phyloP scores from a whole-genome alignment of 1,140 invertebrate species.

The Drosophila santomea region DNA sequence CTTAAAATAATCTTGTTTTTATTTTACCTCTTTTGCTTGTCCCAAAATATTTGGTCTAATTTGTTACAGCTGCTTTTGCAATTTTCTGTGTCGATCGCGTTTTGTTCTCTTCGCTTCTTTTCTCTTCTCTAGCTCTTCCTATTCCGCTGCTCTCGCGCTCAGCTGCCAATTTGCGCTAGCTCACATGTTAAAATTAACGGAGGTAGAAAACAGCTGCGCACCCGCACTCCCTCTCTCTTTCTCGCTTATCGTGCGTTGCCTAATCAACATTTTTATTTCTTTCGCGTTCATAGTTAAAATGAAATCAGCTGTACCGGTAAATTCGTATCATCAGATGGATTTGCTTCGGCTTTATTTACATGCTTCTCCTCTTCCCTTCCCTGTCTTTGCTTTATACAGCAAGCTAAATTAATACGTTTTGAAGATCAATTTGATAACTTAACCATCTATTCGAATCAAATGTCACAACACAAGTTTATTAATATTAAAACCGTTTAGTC shows the following conservation, averaged over 20 bases:
- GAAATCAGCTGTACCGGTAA: conserved; percentile 81
- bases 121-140: not conserved
- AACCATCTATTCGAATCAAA: not conserved
- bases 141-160: conserved; percentile 3
- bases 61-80: conserved; percentile 37
- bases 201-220: conserved; percentile 63
- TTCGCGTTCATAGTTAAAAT: conserved; percentile 54
- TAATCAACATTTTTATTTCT: conserved; percentile 61
- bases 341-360: conserved; percentile 33
- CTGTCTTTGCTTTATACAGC: not conserved
- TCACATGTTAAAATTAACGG: conserved; percentile 41
- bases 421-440: not conserved
- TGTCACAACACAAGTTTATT: not conserved
- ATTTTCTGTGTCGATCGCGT: conserved; percentile 33
- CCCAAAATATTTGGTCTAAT: conserved; percentile 18
- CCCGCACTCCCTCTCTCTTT: conserved; percentile 10
- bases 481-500: too few relatives aligned
- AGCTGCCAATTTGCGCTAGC: conserved; percentile 29
- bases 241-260: conserved; percentile 61
- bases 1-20: not conserved
- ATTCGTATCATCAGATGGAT: conserved; percentile 74
- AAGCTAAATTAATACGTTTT: not conserved
- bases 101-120: conserved; percentile 4
- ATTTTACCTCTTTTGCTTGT: not conserved
- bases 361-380: conserved; percentile 33